Conservation (phyloP, 2,888 invertebrate species). For the Athalia rosae region DNA sequence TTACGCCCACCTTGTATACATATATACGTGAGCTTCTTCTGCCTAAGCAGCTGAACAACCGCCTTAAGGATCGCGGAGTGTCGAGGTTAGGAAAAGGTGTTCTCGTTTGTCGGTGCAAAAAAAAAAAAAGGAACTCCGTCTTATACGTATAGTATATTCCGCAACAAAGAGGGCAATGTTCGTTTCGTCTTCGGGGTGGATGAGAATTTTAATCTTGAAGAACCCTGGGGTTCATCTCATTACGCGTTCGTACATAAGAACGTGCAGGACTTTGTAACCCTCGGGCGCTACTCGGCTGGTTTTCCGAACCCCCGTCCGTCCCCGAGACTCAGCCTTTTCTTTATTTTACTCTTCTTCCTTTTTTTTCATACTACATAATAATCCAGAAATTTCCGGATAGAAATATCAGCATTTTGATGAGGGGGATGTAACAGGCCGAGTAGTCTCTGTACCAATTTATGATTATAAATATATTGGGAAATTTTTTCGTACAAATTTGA, state of each 20-base stretch:
- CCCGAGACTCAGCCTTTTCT: background rate
- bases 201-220: slow-evolving; percentile 46
- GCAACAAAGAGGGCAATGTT: slow-evolving; percentile 35
- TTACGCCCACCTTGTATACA: background rate
- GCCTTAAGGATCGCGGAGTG: background rate
- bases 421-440: too few species aligned
- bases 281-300: slow-evolving; percentile 13
- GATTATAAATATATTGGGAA: too few species aligned
- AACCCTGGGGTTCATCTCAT: slow-evolving; percentile 57
- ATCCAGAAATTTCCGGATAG: slow-evolving; percentile 27
- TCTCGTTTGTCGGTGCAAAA: slow-evolving; percentile 9
- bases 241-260: slow-evolving; percentile 48
- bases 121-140: slow-evolving; percentile 19
- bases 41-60: background rate
- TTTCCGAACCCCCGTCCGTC: slow-evolving; percentile 2
- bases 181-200: background rate
- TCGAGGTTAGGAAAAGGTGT: slow-evolving; percentile 3
- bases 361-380: slow-evolving; percentile 28
- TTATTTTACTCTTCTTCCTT: background rate
- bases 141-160: slow-evolving; percentile 14
- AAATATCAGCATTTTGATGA: slow-evolving; percentile 15
- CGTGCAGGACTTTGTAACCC: slow-evolving; percentile 22
- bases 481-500: too few species aligned
- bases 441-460: too few species aligned
- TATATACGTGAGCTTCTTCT: background rate